Conservation (phyloP, 2,797 vertebrate genomes). For the Coilia nasus region DNA sequence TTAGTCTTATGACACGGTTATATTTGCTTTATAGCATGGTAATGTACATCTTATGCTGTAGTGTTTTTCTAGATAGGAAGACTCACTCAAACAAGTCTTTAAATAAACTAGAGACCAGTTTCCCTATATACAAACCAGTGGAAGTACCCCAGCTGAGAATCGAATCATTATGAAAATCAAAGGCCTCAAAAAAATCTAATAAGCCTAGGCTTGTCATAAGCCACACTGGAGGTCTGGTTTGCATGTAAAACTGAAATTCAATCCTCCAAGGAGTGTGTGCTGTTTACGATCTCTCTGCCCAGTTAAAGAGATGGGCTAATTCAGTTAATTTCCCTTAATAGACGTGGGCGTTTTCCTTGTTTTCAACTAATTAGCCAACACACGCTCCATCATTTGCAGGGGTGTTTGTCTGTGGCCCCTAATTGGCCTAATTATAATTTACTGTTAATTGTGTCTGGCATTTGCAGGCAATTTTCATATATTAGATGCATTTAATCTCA, state of each 20-base stretch:
- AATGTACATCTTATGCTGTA: too few species aligned
- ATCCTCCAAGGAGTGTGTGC: background rate
- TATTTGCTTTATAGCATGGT: too few species aligned
- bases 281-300: slow-evolving; percentile 1
- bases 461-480: slow-evolving; percentile 86
- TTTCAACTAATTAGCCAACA: background rate
- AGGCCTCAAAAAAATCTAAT: background rate
- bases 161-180: background rate
- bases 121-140: too few species aligned
- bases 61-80: too few species aligned
- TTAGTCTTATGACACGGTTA: too few species aligned
- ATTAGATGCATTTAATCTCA: slow-evolving; percentile 82
- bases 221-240: background rate
- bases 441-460: slow-evolving; percentile 85
- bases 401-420: slow-evolving; percentile 91
- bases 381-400: slow-evolving; percentile 78
- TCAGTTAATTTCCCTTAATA: slow-evolving; percentile 7
- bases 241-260: background rate
- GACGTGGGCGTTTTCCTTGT: background rate
- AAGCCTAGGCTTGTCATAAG: background rate
- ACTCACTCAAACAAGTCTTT: too few species aligned
- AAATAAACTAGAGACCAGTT: too few species aligned
- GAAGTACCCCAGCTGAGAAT: background rate
- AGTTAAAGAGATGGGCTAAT: slow-evolving; percentile 19
- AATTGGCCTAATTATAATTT: slow-evolving; percentile 91